Percentiles rank a stretch among this genome's conserved stretches.
phyloP scores from a whole-genome alignment of 1,140 invertebrate genomes.

The Tetramorium simillimum region DNA sequence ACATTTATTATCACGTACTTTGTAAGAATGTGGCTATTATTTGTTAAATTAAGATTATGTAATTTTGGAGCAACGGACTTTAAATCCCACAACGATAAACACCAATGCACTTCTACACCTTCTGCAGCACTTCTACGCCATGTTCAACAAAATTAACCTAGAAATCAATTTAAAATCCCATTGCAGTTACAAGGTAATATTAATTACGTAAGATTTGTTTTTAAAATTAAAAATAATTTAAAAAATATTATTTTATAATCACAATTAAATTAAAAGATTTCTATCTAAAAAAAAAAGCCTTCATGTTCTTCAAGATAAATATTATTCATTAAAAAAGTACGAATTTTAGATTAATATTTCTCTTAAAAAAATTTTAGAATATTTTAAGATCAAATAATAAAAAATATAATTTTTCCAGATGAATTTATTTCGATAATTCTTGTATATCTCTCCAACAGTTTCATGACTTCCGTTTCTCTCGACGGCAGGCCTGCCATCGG shows the following conservation, averaged over 20 bases:
- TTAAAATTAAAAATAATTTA: not conserved
- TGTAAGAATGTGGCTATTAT: not conserved
- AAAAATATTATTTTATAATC: not conserved
- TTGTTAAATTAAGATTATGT: slow-evolving; percentile 14
- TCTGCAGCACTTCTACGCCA: not conserved
- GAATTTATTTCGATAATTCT: not conserved
- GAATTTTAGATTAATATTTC: not conserved
- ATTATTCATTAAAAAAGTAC: not conserved
- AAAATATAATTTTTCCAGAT: not conserved
- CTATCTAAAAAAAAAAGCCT: not conserved
- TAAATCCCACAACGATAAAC: not conserved
- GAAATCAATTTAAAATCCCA: not conserved
- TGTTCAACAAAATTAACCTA: not conserved
- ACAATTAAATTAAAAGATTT: not conserved
- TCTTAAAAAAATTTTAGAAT: not conserved
- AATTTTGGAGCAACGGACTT: slow-evolving; percentile 9
- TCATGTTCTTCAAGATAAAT: not conserved
- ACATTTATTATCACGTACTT: not conserved
- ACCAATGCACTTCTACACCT: no score
- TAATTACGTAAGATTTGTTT: not conserved
- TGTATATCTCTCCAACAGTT: not conserved
- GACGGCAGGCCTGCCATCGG: not conserved
- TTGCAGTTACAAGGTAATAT: not conserved
- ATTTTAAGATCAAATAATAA: not conserved
- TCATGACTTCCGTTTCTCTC: not conserved